Conservation (phyloP, 1,140 invertebrate genomes). For the Drosophila parabipectinata region DNA sequence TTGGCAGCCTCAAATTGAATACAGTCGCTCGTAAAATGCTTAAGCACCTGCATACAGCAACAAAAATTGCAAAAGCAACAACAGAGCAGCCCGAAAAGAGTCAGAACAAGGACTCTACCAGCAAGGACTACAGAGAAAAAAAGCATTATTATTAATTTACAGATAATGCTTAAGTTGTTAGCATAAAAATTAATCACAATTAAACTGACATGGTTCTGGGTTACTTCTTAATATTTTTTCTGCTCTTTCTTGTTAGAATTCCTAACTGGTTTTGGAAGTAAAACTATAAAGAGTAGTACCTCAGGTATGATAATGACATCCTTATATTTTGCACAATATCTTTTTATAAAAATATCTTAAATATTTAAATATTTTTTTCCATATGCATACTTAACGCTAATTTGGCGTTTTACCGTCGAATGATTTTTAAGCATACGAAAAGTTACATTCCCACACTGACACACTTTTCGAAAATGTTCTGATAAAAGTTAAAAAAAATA, state of each 20-base stretch:
- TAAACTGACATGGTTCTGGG: no score
- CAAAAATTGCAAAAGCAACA: constrained; percentile 5
- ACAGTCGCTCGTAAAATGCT: constrained; percentile 79
- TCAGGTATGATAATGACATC: no score
- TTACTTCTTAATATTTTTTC: no score
- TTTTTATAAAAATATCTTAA: no score
- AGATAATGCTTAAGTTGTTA: no score
- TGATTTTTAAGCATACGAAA: constrained; percentile 58
- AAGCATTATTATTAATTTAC: background rate
- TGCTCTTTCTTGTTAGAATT: no score
- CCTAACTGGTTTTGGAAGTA: no score
- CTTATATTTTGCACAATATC: no score
- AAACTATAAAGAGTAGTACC: no score
- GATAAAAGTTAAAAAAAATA: constrained; percentile 32
- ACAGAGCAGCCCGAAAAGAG: constrained; percentile 11
- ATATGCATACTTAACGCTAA: constrained; percentile 71
- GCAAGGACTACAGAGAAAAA: constrained; percentile 19
- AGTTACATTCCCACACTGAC: constrained; percentile 23
- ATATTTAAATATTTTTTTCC: background rate
- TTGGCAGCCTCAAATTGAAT: constrained; percentile 67
- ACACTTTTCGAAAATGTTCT: constrained; percentile 16
- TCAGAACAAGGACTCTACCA: constrained; percentile 32
- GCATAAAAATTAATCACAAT: no score
- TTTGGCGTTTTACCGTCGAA: constrained; percentile 75
- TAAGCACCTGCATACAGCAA: constrained; percentile 73